Base-by-base conservation (phyloP, 2,888 invertebrate genomes). In the Xanthorhoe spadicearia region DNA sequence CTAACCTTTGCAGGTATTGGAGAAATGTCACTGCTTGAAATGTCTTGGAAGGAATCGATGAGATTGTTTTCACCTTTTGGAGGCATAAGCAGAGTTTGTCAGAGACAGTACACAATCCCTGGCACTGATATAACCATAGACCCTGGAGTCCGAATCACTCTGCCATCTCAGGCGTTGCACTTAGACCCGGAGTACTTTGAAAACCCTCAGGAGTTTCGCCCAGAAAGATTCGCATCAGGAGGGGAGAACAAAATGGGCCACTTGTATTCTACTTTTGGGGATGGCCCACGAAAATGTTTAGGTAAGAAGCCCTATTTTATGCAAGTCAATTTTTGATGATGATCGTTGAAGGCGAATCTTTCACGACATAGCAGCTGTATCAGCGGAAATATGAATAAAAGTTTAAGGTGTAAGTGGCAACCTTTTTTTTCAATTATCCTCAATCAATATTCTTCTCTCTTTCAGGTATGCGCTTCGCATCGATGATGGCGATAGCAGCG, bases 141-240 rank as follows among this genome's bases (percentile, higher is more conserved):
- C 48, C 69, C 75, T 48, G 82, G 79, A n/a, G 77, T 79, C 0
- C 68, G 46, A 51, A 55, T 83, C n/a, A 46, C 68, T 5, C 78
- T 81, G 9, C 81, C 83, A 5, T 49, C 79, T 3, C 79, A 80
- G 71, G 83, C 77, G 10, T 32, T 83, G 15, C 80, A 83, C 10
- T 74, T 72, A 65, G 83, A 82, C 61, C 70, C 77, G 7, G 64
- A 78, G 50, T 77, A 77, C 49, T 83, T 76, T 53, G 77, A 80
- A 28, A 74, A 77, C 13, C 82, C 83, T 8, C 49, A 69, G 0
- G 76, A 79, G 55, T 83, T 81, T 69, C 69, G 71, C 6, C 82
- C 83, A 0, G 80, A 80, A 13, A 69, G 83, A 35, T 83, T 83
- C 57, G 64, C 66, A 2, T 68, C 74, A 0, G 74, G 72, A 6